phyloP scores from a whole-genome alignment of 2,888 invertebrate genomes.

The Papilio protenor region DNA sequence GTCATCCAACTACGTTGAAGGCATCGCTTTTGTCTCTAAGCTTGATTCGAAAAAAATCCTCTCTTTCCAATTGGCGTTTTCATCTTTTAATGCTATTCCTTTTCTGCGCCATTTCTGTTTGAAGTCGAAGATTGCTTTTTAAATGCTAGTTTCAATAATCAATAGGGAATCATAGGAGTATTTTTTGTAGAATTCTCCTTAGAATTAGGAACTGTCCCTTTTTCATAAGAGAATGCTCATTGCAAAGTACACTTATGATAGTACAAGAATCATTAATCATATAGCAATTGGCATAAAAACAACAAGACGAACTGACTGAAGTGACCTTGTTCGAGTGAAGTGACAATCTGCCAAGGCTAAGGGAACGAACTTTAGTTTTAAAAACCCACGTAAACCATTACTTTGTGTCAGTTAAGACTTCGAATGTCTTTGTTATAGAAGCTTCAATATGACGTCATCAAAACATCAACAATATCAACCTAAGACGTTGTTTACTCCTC shows the following conservation, averaged over 20 bases:
- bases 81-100: conserved; percentile 12
- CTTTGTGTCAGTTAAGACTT: neutral
- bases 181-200: neutral
- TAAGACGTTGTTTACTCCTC: conserved; percentile 40
- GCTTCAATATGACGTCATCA: neutral
- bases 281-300: no score
- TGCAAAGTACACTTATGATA: neutral
- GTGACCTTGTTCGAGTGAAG: no score
- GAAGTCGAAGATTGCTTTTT: neutral
- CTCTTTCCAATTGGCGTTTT: conserved; percentile 23
- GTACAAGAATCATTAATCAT: no score
- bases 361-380: no score
- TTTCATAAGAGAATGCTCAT: neutral
- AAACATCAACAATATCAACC: conserved; percentile 20
- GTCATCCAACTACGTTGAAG: conserved; percentile 44
- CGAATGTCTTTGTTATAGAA: neutral
- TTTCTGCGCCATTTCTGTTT: neutral
- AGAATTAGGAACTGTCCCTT: neutral
- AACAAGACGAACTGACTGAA: no score
- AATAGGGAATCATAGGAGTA: neutral
- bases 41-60: conserved; percentile 21
- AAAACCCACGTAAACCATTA: neutral
- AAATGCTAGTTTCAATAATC: neutral
- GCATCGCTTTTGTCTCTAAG: conserved; percentile 27
- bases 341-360: no score